Conservation (phyloP, 2,113 vertebrate genomes). For the Macrotis lagotis region DNA sequence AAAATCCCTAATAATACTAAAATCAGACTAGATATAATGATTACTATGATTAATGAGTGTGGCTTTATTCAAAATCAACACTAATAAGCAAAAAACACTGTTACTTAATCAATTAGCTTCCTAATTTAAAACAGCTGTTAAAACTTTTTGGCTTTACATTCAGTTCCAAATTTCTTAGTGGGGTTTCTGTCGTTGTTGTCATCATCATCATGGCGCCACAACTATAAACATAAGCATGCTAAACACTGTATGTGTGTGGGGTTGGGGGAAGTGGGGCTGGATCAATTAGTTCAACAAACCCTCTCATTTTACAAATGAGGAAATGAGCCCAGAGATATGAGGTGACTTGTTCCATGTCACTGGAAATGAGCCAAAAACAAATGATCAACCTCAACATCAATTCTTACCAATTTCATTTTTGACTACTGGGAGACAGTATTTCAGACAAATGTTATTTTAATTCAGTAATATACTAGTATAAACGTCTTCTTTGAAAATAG, state of each 20-base stretch:
- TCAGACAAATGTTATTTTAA: slow-evolving; percentile 32
- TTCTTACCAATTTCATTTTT: slow-evolving; percentile 11
- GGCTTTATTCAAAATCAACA: slow-evolving; percentile 23
- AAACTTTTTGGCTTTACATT: slow-evolving; percentile 3
- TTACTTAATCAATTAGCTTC: slow-evolving; percentile 19
- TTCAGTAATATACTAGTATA: not conserved
- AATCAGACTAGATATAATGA: slow-evolving; percentile 32
- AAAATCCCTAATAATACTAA: slow-evolving; percentile 48
- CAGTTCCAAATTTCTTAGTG: not conserved
- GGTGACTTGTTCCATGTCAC: not conserved
- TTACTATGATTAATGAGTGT: not conserved
- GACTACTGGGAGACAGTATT: not conserved
- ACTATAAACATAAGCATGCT: not conserved
- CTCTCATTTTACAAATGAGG: not conserved
- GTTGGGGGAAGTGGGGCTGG: not conserved
- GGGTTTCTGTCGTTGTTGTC: not conserved
- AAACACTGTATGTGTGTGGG: not conserved
- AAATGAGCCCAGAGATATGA: not conserved
- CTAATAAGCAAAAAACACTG: not conserved
- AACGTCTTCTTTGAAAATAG: not conserved
- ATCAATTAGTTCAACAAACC: not conserved
- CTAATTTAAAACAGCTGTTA: slow-evolving; percentile 28
- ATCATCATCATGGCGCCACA: not conserved
- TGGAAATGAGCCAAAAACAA: slow-evolving; percentile 35
- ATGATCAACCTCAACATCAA: slow-evolving; percentile 20